These are phyloP conservation scores for Henricia sp. DNA, from an alignment of 53 echinoderm and acorn worm species.

Conservation along the genomic window DNA sequence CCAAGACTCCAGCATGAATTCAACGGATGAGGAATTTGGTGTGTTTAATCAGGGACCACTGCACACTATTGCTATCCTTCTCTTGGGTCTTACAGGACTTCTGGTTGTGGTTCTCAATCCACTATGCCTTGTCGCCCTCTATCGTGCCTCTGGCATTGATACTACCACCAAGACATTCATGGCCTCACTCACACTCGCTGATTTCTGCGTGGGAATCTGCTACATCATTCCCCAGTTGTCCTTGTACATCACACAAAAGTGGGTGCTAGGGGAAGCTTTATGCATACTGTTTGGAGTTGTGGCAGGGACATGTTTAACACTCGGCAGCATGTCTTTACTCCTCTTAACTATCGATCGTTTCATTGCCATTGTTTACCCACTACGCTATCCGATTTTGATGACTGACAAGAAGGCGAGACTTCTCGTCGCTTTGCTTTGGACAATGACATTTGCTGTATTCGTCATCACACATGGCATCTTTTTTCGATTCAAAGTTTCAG, in stretches of 20 bases:
- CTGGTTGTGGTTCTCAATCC: slow-evolving; percentile 22
- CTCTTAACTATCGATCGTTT: slow-evolving; percentile 33
- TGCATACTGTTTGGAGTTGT: not conserved
- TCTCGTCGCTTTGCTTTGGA: not conserved
- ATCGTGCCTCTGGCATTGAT: slow-evolving; percentile 16
- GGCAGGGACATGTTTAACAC: not conserved
- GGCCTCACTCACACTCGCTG: slow-evolving; percentile 7
- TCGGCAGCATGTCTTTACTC: not conserved
- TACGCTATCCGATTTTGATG: slow-evolving; percentile 7
- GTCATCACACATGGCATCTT: not conserved
- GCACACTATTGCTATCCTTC: not conserved
- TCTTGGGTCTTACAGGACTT: not conserved
- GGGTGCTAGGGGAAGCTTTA: not conserved
- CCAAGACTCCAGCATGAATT: too few relatives aligned
- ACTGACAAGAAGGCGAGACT: slow-evolving; percentile 5
- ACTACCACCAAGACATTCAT: slow-evolving; percentile 44
- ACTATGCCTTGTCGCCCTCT: slow-evolving; percentile 26
- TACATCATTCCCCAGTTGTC: not conserved
- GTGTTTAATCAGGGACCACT: not conserved
- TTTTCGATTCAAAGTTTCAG: not conserved
- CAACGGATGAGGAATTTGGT: not conserved
- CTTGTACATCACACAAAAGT: not conserved
- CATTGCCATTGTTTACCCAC: slow-evolving; percentile 5
- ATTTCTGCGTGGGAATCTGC: not conserved
- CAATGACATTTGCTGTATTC: not conserved